Evolutionary conservation across 2,797 vertebrate genomes (phyloP).

Genomic region (Anguilla obscura): DNA sequence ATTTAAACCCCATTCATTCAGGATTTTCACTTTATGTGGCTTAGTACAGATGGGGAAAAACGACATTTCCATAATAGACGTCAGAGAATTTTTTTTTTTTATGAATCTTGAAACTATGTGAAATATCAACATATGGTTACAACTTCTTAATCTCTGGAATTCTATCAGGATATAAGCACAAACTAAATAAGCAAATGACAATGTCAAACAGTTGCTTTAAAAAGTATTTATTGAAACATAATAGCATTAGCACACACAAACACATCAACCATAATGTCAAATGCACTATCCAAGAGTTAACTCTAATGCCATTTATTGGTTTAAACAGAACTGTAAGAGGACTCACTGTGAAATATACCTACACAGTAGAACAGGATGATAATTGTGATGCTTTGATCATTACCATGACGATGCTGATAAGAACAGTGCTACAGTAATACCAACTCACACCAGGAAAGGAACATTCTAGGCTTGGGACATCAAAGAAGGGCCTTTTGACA

Average conservation of each 20-base stretch:
- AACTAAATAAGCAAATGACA: constrained; percentile 75
- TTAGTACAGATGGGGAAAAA: background rate
- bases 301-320: background rate
- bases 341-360: background rate
- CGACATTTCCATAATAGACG: background rate
- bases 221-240: background rate
- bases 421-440: background rate
- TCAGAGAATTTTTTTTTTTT: background rate
- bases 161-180: constrained; percentile 36
- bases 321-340: constrained; percentile 1
- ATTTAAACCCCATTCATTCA: background rate
- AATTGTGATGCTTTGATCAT: background rate
- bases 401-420: background rate
- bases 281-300: constrained; percentile 64
- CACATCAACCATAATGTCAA: constrained; percentile 19
- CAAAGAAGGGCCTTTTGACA: background rate
- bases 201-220: constrained; percentile 59
- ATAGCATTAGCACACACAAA: background rate
- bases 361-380: background rate
- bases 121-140: background rate
- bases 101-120: background rate
- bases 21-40: background rate
- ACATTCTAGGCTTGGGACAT: background rate
- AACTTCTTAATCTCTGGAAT: constrained; percentile 12
- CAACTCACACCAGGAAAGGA: background rate